Conservation (phyloP, 2,113 vertebrate genomes). For the Myanophis thanlyinensis region DNA sequence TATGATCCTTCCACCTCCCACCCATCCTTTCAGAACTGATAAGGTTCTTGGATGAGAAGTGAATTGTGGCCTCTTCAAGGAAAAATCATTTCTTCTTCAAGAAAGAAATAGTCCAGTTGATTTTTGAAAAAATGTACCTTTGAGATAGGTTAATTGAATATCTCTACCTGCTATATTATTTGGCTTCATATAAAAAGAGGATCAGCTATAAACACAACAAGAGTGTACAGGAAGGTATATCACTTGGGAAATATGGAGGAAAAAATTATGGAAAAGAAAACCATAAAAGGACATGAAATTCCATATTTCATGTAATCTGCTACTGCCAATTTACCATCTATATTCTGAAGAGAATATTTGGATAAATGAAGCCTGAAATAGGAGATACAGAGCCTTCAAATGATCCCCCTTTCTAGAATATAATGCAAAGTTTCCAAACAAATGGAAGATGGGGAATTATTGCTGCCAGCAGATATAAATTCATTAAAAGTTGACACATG, state of each 20-base stretch:
- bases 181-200: not conserved
- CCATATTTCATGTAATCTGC: not conserved
- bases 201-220: not conserved
- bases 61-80: too few species aligned
- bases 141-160: not conserved
- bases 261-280: not conserved
- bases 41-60: too few species aligned
- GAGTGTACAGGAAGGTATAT: not conserved
- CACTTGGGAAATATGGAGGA: not conserved
- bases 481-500: not conserved
- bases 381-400: too few species aligned
- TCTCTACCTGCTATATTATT: not conserved
- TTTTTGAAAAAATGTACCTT: too few species aligned
- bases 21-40: too few species aligned
- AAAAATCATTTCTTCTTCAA: too few species aligned
- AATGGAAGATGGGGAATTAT: not conserved
- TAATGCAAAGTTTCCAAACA: not conserved
- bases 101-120: too few species aligned
- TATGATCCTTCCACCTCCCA: too few species aligned
- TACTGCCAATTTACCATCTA: not conserved
- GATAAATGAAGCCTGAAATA: not conserved
- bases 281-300: not conserved
- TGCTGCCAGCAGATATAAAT: not conserved
- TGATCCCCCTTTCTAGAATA: not conserved
- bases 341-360: not conserved